Evolutionary conservation across 1,140 invertebrate species (phyloP).

Genomic region (Psilanteris sp.): DNA sequence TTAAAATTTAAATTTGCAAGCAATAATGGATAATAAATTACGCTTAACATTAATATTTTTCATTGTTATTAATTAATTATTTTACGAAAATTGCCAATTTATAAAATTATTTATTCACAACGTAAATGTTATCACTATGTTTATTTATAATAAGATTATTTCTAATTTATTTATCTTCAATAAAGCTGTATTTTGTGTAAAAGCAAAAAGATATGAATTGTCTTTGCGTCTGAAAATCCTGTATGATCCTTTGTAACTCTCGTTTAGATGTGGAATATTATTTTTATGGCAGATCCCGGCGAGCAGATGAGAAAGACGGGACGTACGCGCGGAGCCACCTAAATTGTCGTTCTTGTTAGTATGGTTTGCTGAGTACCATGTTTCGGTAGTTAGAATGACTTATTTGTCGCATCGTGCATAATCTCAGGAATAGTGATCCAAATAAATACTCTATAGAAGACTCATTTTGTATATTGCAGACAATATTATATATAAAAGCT

Average conservation of each 20-base stretch:
- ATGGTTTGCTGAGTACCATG: slow-evolving; percentile 61
- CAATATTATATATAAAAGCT: slow-evolving; percentile 6
- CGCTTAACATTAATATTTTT: too few relatives aligned
- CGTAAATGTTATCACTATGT: too few relatives aligned
- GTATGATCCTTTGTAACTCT: not conserved
- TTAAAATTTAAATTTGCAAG: too few relatives aligned
- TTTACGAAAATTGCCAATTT: too few relatives aligned
- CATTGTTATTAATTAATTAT: too few relatives aligned
- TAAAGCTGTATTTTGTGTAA: too few relatives aligned
- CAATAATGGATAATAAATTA: too few relatives aligned
- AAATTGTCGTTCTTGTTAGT: slow-evolving; percentile 71
- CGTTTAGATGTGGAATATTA: slow-evolving; percentile 29
- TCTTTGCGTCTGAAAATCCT: too few relatives aligned
- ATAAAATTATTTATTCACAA: too few relatives aligned
- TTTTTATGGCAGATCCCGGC: slow-evolving; percentile 25
- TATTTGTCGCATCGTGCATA: slow-evolving; percentile 58
- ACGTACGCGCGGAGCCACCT: slow-evolving; percentile 59
- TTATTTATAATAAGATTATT: too few relatives aligned
- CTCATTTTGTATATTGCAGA: slow-evolving; percentile 5
- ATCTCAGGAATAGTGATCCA: slow-evolving; percentile 47
- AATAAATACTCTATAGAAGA: slow-evolving; percentile 47
- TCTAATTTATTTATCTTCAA: too few relatives aligned
- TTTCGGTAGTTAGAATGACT: slow-evolving; percentile 65
- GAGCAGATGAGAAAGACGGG: slow-evolving; percentile 48
- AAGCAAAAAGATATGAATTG: too few relatives aligned